Evolutionary conservation across 2,888 invertebrate species (phyloP).

Genomic region (Aquatica leii): DNA sequence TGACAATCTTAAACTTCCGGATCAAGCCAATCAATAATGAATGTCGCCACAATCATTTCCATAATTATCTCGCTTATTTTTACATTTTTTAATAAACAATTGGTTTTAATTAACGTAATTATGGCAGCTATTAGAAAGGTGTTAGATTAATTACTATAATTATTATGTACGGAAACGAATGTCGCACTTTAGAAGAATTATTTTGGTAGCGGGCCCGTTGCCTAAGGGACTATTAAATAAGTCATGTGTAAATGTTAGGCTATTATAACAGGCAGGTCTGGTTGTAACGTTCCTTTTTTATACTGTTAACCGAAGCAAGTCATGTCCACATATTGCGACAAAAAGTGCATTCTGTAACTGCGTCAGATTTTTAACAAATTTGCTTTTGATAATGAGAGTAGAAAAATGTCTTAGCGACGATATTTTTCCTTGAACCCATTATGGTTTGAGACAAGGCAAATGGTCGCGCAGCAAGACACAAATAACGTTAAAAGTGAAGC

Average conservation of each 20-base stretch:
- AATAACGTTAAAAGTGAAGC: slow-evolving; percentile 29
- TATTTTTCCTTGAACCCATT: slow-evolving; percentile 37
- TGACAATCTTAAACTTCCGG: too few species aligned
- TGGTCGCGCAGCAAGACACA: slow-evolving; percentile 36
- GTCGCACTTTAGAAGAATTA: slow-evolving; percentile 22
- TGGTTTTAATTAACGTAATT: too few species aligned
- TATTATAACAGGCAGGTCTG: slow-evolving; percentile 35
- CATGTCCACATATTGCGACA: slow-evolving; percentile 29
- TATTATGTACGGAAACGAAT: slow-evolving; percentile 3
- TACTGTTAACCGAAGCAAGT: slow-evolving; percentile 21
- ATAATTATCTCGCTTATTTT: too few species aligned
- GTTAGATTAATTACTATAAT: slow-evolving; percentile 5
- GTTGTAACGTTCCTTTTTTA: slow-evolving; percentile 24
- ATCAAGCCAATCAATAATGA: too few species aligned
- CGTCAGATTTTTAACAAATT: slow-evolving; percentile 31
- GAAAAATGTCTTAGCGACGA: slow-evolving; percentile 33
- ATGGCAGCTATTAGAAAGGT: too few species aligned
- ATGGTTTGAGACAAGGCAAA: slow-evolving; percentile 33
- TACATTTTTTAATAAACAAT: too few species aligned
- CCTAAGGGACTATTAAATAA: slow-evolving; percentile 30
- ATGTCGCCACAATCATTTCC: too few species aligned
- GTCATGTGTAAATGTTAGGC: slow-evolving; percentile 30
- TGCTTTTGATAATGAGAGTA: slow-evolving; percentile 33
- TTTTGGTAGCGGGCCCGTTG: slow-evolving; percentile 25
- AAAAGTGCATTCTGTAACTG: slow-evolving; percentile 33